Conservation (phyloP, 2,888 invertebrate genomes). For the Cancer borealis region DNA sequence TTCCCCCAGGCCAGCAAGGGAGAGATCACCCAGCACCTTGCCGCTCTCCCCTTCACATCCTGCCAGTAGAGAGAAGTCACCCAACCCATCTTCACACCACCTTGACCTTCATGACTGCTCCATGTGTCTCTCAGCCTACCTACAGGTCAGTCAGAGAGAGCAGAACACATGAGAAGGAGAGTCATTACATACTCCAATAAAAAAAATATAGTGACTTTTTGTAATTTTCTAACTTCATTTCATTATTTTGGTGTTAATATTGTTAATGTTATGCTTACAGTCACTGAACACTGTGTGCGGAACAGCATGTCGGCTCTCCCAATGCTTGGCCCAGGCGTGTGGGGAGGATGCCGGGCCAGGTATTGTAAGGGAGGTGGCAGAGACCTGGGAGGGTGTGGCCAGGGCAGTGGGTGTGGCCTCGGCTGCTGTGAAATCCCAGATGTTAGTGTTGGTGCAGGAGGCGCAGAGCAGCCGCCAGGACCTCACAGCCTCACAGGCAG, state of each 20-base stretch:
- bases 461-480: conserved; percentile 65
- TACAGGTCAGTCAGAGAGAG: conserved; percentile 57
- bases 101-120: conserved; percentile 74
- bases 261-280: conserved; percentile 44
- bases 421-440: conserved; percentile 71
- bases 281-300: conserved; percentile 74
- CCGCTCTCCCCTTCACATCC: conserved; percentile 72
- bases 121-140: conserved; percentile 75
- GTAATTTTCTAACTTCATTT: background rate
- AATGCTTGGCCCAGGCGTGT: conserved; percentile 72
- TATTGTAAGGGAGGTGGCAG: conserved; percentile 69
- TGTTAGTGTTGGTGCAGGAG: conserved; percentile 70
- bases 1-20: conserved; percentile 64
- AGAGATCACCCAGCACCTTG: conserved; percentile 69
- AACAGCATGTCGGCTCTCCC: conserved; percentile 72
- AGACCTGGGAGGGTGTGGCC: conserved; percentile 72
- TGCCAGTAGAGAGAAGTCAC: conserved; percentile 73
- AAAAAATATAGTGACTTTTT: background rate
- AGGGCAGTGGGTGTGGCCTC: conserved; percentile 72
- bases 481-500: conserved; percentile 44
- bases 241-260: background rate
- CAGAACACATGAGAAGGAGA: too few relatives aligned
- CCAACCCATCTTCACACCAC: conserved; percentile 72
- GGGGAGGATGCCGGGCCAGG: conserved; percentile 26
- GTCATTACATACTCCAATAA: too few relatives aligned